Evolutionary conservation across 1,140 invertebrate genomes (phyloP).

Genomic region (Eriocheir sinensis): DNA sequence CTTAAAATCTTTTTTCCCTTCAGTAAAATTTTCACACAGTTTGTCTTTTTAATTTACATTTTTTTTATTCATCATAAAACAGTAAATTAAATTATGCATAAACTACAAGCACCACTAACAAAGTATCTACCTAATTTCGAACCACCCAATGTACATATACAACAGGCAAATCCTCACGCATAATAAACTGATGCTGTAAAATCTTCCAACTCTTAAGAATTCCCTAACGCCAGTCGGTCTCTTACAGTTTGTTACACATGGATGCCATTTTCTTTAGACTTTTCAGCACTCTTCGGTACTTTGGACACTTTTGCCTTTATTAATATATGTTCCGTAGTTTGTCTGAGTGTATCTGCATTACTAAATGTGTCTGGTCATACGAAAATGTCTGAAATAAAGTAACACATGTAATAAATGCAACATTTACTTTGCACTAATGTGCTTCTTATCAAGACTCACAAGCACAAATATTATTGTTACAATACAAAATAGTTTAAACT

Average conservation of each 20-base stretch:
- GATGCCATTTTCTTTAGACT: slow-evolving; percentile 52
- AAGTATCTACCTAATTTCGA: slow-evolving; percentile 6
- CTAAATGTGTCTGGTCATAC: slow-evolving; percentile 42
- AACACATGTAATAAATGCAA: not conserved
- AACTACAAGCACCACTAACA: slow-evolving; percentile 15
- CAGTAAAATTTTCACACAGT: slow-evolving; percentile 9
- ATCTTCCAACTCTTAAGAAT: not conserved
- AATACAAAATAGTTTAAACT: not conserved
- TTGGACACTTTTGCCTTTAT: slow-evolving; percentile 52
- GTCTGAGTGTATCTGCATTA: slow-evolving; percentile 52
- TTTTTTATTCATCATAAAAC: not conserved
- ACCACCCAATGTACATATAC: slow-evolving; percentile 1
- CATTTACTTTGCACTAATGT: not conserved
- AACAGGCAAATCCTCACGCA: not conserved
- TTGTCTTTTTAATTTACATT: not conserved
- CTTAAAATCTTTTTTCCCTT: slow-evolving; percentile 10
- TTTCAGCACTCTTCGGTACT: slow-evolving; percentile 60
- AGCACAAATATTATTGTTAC: not conserved
- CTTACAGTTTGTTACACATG: slow-evolving; percentile 52
- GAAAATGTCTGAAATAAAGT: slow-evolving; percentile 1
- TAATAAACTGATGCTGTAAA: slow-evolving; percentile 17
- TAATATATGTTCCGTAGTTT: slow-evolving; percentile 51
- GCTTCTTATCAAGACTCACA: not conserved
- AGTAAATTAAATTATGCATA: slow-evolving; percentile 17
- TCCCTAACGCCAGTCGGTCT: slow-evolving; percentile 36